Evolutionary conservation across 2,797 vertebrate species (phyloP), one percentile per base, ranked within the genome.

Genomic region (Carduelis carduelis): DNA sequence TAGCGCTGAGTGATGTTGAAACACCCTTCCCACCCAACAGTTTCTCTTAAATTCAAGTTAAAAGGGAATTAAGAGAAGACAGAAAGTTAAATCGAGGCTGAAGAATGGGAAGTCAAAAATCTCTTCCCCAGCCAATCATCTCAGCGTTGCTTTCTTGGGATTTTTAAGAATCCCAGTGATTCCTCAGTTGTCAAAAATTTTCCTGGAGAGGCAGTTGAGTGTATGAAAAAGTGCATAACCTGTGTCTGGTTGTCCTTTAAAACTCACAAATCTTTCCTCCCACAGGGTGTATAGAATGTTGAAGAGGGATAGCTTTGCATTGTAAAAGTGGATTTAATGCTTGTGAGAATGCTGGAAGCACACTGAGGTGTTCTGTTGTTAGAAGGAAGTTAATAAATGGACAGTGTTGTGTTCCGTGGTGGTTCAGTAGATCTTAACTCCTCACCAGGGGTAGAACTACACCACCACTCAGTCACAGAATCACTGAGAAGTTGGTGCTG

Each of bases 331-430:
- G 34, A 65, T 66, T 27, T 28, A 69, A 11, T 47, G 37, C 44
- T 64, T 34, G 35, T 57, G 39, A 35, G 72, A 76, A 47, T n/a
- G 27, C 65, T 88, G 41, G 30, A n/a, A 66, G 30, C 34, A 9
- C 3, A 14, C 23, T 43, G 28, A 60, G n/a, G 11, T 22, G 17
- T 12, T 49, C 8, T 30, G 3, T 15, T 80, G 3, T 5, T 61
- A 17, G 39, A 61, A 28, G 15, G 11, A 35, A 50, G 9, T 34
- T 80, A 63, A 18, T 32, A 35, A 71, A 52, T 46, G 20, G 35
- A 7, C 20, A 26, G 0, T 8, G 4, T 32, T 0, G 0, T 49
- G 47, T 26, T 84, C 50, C 5, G 0, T 10, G 44, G 8, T 30
- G 28, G 49, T 56, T 82, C 50, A 20, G 39, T 4, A 3, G 8